Conservation (phyloP, 2,888 invertebrate genomes). For the Crepidodera aurea region DNA sequence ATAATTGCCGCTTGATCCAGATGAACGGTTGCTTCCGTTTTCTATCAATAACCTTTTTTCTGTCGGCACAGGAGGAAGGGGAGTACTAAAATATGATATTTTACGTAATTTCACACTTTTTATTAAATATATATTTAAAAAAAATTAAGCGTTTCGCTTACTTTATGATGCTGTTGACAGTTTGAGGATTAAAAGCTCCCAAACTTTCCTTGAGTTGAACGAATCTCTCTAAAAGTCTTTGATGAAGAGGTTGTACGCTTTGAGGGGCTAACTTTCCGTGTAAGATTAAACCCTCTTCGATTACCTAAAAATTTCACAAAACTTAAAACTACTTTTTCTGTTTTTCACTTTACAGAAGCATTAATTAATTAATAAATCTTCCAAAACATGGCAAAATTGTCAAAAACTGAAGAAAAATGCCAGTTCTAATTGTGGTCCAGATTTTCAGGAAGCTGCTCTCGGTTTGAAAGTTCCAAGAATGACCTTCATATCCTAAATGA, state of each 20-base stretch:
- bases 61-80: conserved; percentile 82
- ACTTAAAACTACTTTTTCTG: too few species aligned
- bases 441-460: too few species aligned
- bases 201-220: conserved; percentile 82
- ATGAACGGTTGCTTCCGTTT: conserved; percentile 57
- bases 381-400: not conserved
- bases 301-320: conserved; percentile 52
- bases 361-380: not conserved
- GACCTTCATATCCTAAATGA: too few species aligned
- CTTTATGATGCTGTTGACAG: conserved; percentile 84
- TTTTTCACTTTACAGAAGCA: too few species aligned
- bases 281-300: conserved; percentile 84
- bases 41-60: conserved; percentile 61
- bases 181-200: conserved; percentile 73
- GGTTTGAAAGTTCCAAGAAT: too few species aligned
- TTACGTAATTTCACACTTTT: too few species aligned
- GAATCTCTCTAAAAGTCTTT: conserved; percentile 87
- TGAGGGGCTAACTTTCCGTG: conserved; percentile 88
- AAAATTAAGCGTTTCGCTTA: conserved; percentile 63
- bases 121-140: not conserved
- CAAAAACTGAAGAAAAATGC: not conserved
- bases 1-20: conserved; percentile 63
- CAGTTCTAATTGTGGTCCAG: too few species aligned
- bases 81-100: conserved; percentile 67
- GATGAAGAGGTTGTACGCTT: conserved; percentile 91